Conservation (phyloP, 1,140 invertebrate genomes). For the Tetranychus cinnabarinus region DNA sequence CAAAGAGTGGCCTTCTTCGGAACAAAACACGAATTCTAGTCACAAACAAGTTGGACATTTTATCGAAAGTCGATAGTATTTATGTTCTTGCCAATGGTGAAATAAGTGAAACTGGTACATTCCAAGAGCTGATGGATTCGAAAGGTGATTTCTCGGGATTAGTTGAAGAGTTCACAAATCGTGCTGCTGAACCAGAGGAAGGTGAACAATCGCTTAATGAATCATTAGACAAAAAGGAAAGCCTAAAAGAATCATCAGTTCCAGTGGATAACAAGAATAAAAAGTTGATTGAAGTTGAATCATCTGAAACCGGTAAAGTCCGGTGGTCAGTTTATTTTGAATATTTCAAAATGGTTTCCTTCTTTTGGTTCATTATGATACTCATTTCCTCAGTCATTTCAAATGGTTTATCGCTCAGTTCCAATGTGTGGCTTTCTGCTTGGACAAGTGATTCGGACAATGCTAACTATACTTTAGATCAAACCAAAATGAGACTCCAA, state of each 20-base stretch:
- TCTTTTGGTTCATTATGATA: slow-evolving; percentile 8
- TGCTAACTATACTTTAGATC: not conserved
- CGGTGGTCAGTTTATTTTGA: slow-evolving; percentile 63
- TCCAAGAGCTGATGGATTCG: slow-evolving; percentile 17
- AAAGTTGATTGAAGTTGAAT: slow-evolving; percentile 64
- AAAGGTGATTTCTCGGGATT: slow-evolving; percentile 26
- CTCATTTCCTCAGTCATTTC: slow-evolving; percentile 10
- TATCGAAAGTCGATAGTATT: slow-evolving; percentile 21
- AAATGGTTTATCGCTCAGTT: slow-evolving; percentile 48
- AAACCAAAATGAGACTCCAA: not conserved
- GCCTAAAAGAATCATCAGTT: not conserved
- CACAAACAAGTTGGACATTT: slow-evolving; percentile 19
- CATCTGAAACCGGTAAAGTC: slow-evolving; percentile 69
- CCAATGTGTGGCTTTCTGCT: slow-evolving; percentile 70
- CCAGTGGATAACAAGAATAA: not conserved
- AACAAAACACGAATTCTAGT: slow-evolving; percentile 20
- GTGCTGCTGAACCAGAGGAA: slow-evolving; percentile 24
- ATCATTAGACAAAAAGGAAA: not conserved
- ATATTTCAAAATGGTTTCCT: slow-evolving; percentile 13
- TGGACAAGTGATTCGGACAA: slow-evolving; percentile 21
- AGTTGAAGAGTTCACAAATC: slow-evolving; percentile 49
- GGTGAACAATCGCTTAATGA: not conserved
- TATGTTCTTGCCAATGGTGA: slow-evolving; percentile 20
- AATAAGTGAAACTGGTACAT: slow-evolving; percentile 20
- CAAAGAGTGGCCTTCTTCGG: slow-evolving; percentile 12